phyloP scores from a whole-genome alignment of 2,888 invertebrate species.

The Caenorhabditis drosophilae region DNA sequence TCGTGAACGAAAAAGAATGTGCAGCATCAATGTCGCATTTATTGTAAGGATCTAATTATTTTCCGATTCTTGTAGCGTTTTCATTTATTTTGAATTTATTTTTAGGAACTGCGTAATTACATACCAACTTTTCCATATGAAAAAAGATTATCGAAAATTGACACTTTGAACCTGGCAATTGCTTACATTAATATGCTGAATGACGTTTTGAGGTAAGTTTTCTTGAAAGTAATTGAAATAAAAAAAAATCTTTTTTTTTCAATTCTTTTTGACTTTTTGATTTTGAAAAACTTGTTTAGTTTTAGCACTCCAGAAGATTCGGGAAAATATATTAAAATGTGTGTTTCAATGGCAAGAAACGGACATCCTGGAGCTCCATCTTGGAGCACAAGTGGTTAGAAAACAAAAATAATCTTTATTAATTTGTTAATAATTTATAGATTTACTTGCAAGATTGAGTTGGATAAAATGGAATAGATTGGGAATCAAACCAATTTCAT shows the following conservation, averaged over 20 bases:
- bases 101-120: conserved; percentile 87
- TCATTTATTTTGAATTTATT: neutral
- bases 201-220: conserved; percentile 68
- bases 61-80: conserved; percentile 4
- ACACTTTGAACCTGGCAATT: conserved; percentile 92
- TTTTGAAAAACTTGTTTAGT: too few species aligned
- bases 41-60: conserved; percentile 42
- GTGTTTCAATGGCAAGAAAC: conserved; percentile 49
- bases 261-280: too few species aligned
- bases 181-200: conserved; percentile 90
- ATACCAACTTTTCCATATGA: conserved; percentile 99
- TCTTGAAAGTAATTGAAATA: conserved; percentile 1
- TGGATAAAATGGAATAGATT: conserved; percentile 99
- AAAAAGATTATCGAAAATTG: conserved; percentile 95
- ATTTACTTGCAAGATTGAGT: conserved; percentile 90
- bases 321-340: conserved; percentile 50
- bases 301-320: conserved; percentile 51
- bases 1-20: conserved; percentile 96
- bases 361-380: conserved; percentile 53
- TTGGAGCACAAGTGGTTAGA: conserved; percentile 66
- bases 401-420: neutral
- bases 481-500: conserved; percentile 76
- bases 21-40: conserved; percentile 89
- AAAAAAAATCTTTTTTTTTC: too few species aligned
- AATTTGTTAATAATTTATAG: conserved; percentile 73